Base-by-base conservation (phyloP, 2,797 vertebrate species). In the Cirrhinus mrigala region DNA sequence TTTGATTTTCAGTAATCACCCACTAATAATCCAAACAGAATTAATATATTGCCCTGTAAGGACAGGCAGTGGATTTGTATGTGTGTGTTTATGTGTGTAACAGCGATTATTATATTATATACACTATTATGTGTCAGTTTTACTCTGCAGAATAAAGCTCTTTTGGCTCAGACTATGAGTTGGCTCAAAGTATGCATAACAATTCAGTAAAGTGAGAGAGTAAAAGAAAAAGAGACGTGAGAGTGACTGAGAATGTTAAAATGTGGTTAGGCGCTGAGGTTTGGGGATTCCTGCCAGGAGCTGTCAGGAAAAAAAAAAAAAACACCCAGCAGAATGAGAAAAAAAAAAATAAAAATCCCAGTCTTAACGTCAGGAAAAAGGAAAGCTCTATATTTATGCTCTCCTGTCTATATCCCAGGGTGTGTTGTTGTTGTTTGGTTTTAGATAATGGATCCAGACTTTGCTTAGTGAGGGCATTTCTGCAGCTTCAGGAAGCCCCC, bases 361-460 rank as follows among this genome's bases (percentile, higher is more conserved):
- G 66, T 82, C 79, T 89, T 78, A 76, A 84, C 73, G 84, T 85
- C 29, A 82, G 68, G 83, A 89, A 76, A 87, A 66, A 88, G 86
- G 85, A 91, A 87, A 91, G 79, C 44, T 85, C 37, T 79, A 81
- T 91, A 91, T 93, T 92, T 91, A 88, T 90, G 90, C 90, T 93
- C 86, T 88, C 91, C 89, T 84, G 90, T 90, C 90, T 82, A 89
- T 85, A 85, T 85, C 81, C 89, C 87, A 89, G 83, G 87, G 89
- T 87, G 89, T 91, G 86, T 91, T 92, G 92, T 91, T 76, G 75
- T 68, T 64, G 60, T 90, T 70, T 14, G 89, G 85, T 89, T 91
- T 91, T 88, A 89, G 90, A 93, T 91, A 90, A 90, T 90, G 85
- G 90, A 75, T 70, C 50, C 64, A 60, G 92, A 93, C 90, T 91